phyloP scores from a whole-genome alignment of 2,797 vertebrate genomes.

The Rhadinocentrus ornatus region DNA sequence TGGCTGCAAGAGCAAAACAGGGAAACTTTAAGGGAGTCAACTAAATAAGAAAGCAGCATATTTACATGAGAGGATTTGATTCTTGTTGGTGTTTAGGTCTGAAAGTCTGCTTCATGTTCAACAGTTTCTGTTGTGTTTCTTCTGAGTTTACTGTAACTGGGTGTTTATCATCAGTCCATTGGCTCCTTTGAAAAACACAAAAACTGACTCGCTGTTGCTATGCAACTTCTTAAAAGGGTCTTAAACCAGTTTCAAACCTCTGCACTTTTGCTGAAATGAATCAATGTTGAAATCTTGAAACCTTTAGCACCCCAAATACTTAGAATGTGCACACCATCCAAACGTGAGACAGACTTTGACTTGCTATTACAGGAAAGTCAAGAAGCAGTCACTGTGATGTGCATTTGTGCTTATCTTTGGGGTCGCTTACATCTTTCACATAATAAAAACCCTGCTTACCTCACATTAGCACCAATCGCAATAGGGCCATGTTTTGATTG shows the following conservation, averaged over 20 bases:
- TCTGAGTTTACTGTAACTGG: constrained; percentile 13
- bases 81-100: constrained; percentile 15
- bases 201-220: constrained; percentile 59
- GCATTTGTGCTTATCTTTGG: not conserved
- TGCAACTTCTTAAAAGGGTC: constrained; percentile 56
- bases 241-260: constrained; percentile 38
- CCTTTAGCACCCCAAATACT: constrained; percentile 30
- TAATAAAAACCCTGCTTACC: not conserved
- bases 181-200: constrained; percentile 25
- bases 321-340: constrained; percentile 13
- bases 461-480: too few relatives aligned
- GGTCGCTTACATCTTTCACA: not conserved
- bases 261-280: constrained; percentile 33
- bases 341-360: constrained; percentile 6
- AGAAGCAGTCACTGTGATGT: not conserved
- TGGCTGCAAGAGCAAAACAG: constrained; percentile 3
- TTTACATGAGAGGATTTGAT: constrained; percentile 5
- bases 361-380: constrained; percentile 1
- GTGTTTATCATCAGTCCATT: constrained; percentile 33
- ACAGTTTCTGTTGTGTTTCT: constrained; percentile 29
- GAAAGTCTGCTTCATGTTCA: constrained; percentile 31
- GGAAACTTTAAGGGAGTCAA: not conserved
- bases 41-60: constrained; percentile 8
- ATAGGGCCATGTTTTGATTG: not conserved
- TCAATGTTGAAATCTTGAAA: constrained; percentile 28